Base-by-base conservation (phyloP, 2,888 invertebrate species). In the Deroplatys truncata region DNA sequence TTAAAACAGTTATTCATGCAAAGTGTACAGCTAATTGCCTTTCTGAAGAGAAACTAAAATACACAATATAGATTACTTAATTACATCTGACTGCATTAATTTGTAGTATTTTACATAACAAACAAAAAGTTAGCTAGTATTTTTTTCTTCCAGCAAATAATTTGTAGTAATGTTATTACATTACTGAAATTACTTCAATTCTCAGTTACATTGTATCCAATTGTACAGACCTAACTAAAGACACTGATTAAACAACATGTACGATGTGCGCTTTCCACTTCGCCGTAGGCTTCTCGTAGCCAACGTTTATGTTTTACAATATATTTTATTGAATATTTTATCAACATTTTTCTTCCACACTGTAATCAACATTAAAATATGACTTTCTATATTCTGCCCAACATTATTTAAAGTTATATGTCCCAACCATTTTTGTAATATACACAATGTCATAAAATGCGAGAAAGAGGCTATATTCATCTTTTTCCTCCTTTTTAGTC, bases 291-390 rank as follows among this genome's bases (percentile, higher is more conserved):
- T 85, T 85, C 13, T 28, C 35, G 13, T 49, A 85, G 85, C 85
- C 85, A 43, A 35, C 28, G 49, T n/a, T 72, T 29, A n/a, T 31
- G 31, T 28, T 82, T 86, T 72, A 35, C 28, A 31, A 56, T 72
- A 56, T 72, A 56, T 86, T 86, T 84, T 15, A 31, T 84, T 28
- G 31, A 29, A 84, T 13, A 56, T 56, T 56, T 72, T 72, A 72
- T 85, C 85, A 49, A 85, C 28, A 56, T 49, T 35, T 49, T 85
- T 43, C 49, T 43, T 43, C 85, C 85, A 85, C 85, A 85, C 49
- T 85, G 85, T 85, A 56, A 86, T 86, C 28, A 82, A 86, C 86
- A 86, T 86, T 86, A 86, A 86, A 86, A 86, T 86, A 86, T 86
- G 82, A 25, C 43, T 85, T 49, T 85, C 43, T 28, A 28, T 85